Evolutionary conservation across 2,888 invertebrate genomes (phyloP).

Genomic region (Agonopterix subpropinquella): DNA sequence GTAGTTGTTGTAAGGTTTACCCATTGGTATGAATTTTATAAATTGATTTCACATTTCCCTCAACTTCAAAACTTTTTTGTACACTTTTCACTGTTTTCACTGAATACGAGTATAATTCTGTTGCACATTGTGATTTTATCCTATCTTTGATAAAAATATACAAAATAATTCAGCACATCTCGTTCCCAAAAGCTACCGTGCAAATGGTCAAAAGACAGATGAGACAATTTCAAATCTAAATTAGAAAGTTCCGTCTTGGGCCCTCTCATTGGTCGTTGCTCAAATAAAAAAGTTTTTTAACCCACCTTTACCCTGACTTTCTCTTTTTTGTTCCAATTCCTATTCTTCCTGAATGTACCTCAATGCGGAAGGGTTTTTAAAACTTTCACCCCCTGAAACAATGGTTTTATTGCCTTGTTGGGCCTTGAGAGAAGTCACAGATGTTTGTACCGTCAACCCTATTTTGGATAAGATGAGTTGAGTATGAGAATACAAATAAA

Average conservation of each 20-base stretch:
- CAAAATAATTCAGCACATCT: not conserved
- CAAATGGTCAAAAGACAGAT: constrained; percentile 47
- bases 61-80: too few species aligned
- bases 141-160: too few species aligned
- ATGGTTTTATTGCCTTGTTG: constrained; percentile 24
- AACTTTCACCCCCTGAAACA: constrained; percentile 66
- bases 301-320: constrained; percentile 55
- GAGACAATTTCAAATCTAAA: constrained; percentile 45
- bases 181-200: constrained; percentile 37
- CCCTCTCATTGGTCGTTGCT: constrained; percentile 50
- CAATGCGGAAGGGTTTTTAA: constrained; percentile 57
- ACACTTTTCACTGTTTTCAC: too few species aligned
- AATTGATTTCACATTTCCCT: too few species aligned
- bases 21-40: too few species aligned
- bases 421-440: constrained; percentile 1
- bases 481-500: too few species aligned
- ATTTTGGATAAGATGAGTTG: too few species aligned
- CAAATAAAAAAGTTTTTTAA: constrained; percentile 44
- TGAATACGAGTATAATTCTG: too few species aligned
- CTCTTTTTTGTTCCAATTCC: constrained; percentile 71
- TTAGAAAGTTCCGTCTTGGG: constrained; percentile 60
- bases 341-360: constrained; percentile 59
- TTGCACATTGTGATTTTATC: too few species aligned
- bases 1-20: too few species aligned
- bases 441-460: not conserved